These are phyloP conservation scores for Ladona fulva DNA, from an alignment of 1,140 invertebrate genomes.

Conservation along the genomic window DNA sequence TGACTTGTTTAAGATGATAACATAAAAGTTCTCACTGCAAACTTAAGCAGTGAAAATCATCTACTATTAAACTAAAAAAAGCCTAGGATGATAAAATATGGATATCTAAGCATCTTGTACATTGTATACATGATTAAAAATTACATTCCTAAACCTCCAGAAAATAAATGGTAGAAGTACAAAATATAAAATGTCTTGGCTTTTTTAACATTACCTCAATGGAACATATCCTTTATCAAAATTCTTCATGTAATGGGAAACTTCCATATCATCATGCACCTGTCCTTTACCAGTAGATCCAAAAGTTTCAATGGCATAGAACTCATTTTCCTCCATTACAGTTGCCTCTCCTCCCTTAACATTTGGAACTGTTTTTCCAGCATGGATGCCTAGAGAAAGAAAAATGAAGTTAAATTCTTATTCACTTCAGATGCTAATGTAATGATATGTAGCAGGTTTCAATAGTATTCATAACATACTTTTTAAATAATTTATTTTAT, in stretches of 20 bases:
- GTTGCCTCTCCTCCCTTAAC: slow-evolving; percentile 97
- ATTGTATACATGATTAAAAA: too few relatives aligned
- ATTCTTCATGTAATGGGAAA: slow-evolving; percentile 99
- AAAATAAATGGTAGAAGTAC: too few relatives aligned
- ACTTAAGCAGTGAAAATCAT: too few relatives aligned
- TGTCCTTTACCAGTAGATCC: slow-evolving; percentile 94
- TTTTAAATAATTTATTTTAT: too few relatives aligned
- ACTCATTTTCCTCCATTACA: slow-evolving; percentile 98
- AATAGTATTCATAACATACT: too few relatives aligned
- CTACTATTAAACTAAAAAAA: too few relatives aligned
- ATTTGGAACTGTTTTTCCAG: slow-evolving; percentile 98
- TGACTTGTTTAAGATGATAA: too few relatives aligned
- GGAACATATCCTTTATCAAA: slow-evolving; percentile 91
- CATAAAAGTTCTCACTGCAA: too few relatives aligned
- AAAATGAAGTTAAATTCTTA: slow-evolving; percentile 14
- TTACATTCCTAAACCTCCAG: too few relatives aligned
- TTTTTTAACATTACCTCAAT: slow-evolving; percentile 41
- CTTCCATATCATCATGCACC: slow-evolving; percentile 98
- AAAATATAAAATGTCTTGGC: too few relatives aligned
- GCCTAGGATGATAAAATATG: too few relatives aligned
- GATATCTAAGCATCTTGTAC: too few relatives aligned
- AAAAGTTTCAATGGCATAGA: slow-evolving; percentile 99
- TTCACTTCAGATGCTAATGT: not conserved
- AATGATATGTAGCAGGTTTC: not conserved
- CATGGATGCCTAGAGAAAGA: slow-evolving; percentile 74